Percentiles rank a stretch among this genome's conserved stretches.
Conservation (phyloP, 1,140 invertebrate species). For the Drosophila willistoni region DNA sequence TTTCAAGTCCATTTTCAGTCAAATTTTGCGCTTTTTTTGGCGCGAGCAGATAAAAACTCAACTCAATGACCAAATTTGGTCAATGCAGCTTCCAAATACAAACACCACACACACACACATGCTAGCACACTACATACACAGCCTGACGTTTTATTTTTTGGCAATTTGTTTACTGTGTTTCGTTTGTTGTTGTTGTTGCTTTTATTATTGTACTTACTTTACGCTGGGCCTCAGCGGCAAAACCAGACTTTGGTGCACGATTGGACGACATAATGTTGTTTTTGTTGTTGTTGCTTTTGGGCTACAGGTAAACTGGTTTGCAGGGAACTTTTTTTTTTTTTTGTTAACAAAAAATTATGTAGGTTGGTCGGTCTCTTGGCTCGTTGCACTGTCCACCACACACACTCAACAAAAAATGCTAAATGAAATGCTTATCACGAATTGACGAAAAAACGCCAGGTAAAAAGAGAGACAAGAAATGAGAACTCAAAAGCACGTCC, state of each 20-base stretch:
- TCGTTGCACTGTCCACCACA: conserved; percentile 46
- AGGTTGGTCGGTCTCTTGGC: conserved; percentile 40
- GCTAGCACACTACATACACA: conserved; percentile 13
- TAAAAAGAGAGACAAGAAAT: conserved; percentile 12
- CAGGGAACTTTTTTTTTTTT: conserved; percentile 51
- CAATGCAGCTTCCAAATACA: conserved; percentile 55
- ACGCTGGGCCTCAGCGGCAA: conserved; percentile 95
- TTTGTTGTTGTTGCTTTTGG: conserved; percentile 47
- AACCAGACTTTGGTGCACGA: conserved; percentile 96
- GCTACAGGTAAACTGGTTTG: conserved; percentile 70
- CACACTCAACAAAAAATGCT: conserved; percentile 19
- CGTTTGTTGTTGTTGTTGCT: conserved; percentile 38
- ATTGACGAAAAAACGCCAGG: conserved; percentile 30
- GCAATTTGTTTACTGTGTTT: conserved; percentile 63
- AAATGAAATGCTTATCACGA: conserved; percentile 63
- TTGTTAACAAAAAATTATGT: conserved; percentile 42
- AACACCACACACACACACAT: conserved; percentile 19
- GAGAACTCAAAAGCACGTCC: conserved; percentile 52
- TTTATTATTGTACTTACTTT: conserved; percentile 87
- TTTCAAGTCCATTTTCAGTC: conserved; percentile 66
- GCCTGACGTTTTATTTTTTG: conserved; percentile 38
- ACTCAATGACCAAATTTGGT: conserved; percentile 68
- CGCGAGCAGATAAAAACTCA: conserved; percentile 37
- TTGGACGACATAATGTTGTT: conserved; percentile 89
- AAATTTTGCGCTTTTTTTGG: conserved; percentile 51